phyloP scores from a whole-genome alignment of 2,113 vertebrate species.

The Hyla sarda region DNA sequence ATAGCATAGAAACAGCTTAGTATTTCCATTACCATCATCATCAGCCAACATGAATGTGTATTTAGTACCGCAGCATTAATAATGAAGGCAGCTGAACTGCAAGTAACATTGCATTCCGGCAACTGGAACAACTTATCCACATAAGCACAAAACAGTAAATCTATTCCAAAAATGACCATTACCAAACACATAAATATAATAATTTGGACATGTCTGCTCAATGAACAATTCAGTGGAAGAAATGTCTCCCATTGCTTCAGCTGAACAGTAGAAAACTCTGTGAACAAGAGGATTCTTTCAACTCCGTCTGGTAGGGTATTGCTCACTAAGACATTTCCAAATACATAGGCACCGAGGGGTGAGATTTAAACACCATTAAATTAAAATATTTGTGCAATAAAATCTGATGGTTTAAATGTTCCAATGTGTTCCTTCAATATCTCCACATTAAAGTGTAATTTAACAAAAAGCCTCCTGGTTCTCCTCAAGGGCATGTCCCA shows the following conservation, averaged over 20 bases:
- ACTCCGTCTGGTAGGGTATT: slow-evolving; percentile 66
- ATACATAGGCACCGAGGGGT: slow-evolving; percentile 71
- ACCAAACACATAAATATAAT: slow-evolving; percentile 47
- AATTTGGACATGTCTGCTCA: slow-evolving; percentile 44
- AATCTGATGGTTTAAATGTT: slow-evolving; percentile 83
- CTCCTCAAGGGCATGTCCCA: slow-evolving; percentile 77
- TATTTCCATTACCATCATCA: background rate
- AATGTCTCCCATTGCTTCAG: slow-evolving; percentile 48
- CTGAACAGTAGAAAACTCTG: slow-evolving; percentile 41
- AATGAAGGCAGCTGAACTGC: background rate
- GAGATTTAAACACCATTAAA: slow-evolving; percentile 83
- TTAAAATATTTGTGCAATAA: slow-evolving; percentile 78
- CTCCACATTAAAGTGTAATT: slow-evolving; percentile 79
- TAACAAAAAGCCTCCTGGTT: slow-evolving; percentile 77
- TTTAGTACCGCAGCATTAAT: slow-evolving; percentile 10
- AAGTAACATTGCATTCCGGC: slow-evolving; percentile 23
- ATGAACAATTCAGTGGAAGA: slow-evolving; percentile 34
- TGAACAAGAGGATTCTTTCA: slow-evolving; percentile 68
- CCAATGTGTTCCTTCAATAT: slow-evolving; percentile 79
- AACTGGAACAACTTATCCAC: slow-evolving; percentile 27
- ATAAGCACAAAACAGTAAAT: slow-evolving; percentile 41
- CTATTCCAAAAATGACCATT: slow-evolving; percentile 49
- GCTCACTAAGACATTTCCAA: slow-evolving; percentile 67
- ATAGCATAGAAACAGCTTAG: background rate
- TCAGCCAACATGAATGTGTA: slow-evolving; percentile 12